Evolutionary conservation across 1,140 invertebrate genomes (phyloP).

Genomic region (Drosophila carrolli): DNA sequence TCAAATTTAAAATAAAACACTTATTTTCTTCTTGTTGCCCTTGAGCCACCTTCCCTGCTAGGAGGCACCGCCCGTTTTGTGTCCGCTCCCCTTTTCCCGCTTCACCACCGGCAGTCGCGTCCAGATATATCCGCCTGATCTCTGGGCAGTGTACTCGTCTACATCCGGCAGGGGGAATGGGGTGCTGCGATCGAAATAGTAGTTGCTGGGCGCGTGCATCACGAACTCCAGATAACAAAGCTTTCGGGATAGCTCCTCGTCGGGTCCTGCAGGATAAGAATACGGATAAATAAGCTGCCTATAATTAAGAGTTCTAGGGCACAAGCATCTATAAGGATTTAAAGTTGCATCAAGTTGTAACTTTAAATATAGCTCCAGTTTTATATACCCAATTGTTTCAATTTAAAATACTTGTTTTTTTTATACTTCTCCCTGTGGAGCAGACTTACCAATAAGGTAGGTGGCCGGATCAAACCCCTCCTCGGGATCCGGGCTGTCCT

Average conservation of each 20-base stretch:
- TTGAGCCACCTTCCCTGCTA: slow-evolving; percentile 21
- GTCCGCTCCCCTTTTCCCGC: slow-evolving; percentile 50
- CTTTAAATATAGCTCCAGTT: no score
- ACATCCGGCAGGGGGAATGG: slow-evolving; percentile 89
- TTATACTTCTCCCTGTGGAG: no score
- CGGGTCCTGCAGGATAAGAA: slow-evolving; percentile 88
- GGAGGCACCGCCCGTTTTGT: slow-evolving; percentile 26
- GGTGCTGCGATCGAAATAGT: slow-evolving; percentile 91
- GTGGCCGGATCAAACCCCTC: slow-evolving; percentile 95
- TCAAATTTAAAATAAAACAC: neutral
- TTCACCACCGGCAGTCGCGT: slow-evolving; percentile 83
- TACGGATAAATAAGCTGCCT: neutral
- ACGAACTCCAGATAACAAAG: slow-evolving; percentile 95
- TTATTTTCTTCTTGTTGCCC: slow-evolving; percentile 11
- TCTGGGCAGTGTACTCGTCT: slow-evolving; percentile 83
- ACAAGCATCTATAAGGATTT: neutral
- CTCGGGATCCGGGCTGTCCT: slow-evolving; percentile 90
- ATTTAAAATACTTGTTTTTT: no score
- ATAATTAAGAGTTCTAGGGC: neutral
- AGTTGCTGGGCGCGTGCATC: slow-evolving; percentile 96
- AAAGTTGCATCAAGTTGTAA: no score
- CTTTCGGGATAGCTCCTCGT: slow-evolving; percentile 95
- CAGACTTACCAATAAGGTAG: slow-evolving; percentile 89
- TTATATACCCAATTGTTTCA: no score
- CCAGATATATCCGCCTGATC: slow-evolving; percentile 89